Conservation (phyloP, 2,113 vertebrate species). For the Pogonocichla stellata region DNA sequence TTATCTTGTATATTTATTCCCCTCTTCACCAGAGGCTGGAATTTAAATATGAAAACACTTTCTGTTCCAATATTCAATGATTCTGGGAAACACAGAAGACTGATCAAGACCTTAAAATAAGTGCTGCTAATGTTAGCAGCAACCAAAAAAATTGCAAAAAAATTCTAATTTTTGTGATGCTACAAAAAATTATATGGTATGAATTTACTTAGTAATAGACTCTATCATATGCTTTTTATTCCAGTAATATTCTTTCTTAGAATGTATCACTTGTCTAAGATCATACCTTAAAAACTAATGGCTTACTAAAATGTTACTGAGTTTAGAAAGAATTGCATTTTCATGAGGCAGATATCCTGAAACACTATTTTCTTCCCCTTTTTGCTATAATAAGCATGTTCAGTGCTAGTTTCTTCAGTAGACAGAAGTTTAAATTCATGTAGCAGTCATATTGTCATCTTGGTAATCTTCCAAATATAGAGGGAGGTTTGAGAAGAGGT, state of each 20-base stretch:
- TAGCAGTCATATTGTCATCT: not conserved
- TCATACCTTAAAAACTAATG: not conserved
- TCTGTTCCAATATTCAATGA: not conserved
- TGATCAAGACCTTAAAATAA: not conserved
- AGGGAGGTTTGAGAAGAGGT: slow-evolving; percentile 18
- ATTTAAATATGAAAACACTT: not conserved
- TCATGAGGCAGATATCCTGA: not conserved
- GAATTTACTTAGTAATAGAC: not conserved
- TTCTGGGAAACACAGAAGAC: not conserved
- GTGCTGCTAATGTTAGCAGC: not conserved
- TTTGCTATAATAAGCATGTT: not conserved
- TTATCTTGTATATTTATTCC: not conserved
- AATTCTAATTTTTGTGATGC: not conserved
- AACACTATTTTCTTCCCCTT: not conserved
- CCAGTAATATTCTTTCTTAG: not conserved
- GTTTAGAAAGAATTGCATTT: not conserved
- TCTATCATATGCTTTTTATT: not conserved
- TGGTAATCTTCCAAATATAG: not conserved
- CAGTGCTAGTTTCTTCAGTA: not conserved
- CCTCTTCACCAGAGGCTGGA: not conserved
- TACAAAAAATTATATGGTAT: accelerated
- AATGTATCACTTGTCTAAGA: not conserved
- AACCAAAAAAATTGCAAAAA: not conserved
- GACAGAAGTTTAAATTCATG: slow-evolving; percentile 30
- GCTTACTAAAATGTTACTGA: not conserved